Conservation (phyloP, 2,113 vertebrate species). For the Rhynchomys soricoides region DNA sequence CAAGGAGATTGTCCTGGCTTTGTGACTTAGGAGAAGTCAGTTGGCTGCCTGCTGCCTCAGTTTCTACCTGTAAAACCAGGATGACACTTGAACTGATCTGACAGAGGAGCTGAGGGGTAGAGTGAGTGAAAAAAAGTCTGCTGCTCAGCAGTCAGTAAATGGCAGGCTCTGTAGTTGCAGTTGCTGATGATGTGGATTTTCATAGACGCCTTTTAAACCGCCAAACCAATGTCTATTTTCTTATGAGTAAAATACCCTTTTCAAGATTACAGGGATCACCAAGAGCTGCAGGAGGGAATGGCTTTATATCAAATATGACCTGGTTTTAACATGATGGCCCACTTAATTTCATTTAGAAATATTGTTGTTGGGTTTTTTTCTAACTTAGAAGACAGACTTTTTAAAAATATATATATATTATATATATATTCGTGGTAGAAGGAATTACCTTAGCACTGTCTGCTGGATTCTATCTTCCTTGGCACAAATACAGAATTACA, state of each 20-base stretch:
- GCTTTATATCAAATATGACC: neutral
- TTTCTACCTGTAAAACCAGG: neutral
- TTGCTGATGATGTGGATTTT: neutral
- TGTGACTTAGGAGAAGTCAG: conserved; percentile 8
- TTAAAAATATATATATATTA: too few relatives aligned
- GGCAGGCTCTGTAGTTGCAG: neutral
- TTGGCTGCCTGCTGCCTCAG: neutral
- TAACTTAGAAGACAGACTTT: neutral
- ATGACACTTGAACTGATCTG: neutral
- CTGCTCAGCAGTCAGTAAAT: neutral
- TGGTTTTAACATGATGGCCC: conserved; percentile 14
- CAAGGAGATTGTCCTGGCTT: conserved; percentile 12
- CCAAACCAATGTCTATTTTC: neutral
- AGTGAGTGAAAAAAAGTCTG: neutral
- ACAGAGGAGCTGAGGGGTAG: neutral
- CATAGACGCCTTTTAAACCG: neutral
- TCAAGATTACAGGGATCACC: neutral
- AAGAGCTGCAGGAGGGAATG: neutral
- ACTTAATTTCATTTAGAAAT: conserved; percentile 46
- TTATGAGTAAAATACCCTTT: neutral
- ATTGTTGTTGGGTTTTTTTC: neutral
- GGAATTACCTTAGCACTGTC: neutral
- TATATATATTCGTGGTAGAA: neutral
- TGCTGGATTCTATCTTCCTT: neutral
- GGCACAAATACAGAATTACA: neutral